A percentile compares a stretch with the other conserved stretches of the same genome.
Conservation (phyloP, 2,888 invertebrate genomes). For the Pandemis heparana region DNA sequence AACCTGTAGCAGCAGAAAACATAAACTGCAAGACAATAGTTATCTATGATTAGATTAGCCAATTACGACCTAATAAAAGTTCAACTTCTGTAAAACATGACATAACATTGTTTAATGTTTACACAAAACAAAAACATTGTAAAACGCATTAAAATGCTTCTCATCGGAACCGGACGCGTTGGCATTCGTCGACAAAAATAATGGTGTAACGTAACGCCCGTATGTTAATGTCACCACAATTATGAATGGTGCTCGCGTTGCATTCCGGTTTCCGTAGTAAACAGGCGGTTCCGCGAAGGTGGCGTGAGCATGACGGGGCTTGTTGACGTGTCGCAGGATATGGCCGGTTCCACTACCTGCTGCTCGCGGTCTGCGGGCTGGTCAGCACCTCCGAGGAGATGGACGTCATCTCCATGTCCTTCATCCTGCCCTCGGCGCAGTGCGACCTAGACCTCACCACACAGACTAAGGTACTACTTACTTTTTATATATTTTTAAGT, state of each 20-base stretch:
- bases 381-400: conserved; percentile 98
- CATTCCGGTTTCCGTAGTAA: conserved; percentile 54
- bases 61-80: conserved; percentile 27
- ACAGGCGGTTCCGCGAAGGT: conserved; percentile 32
- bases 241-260: conserved; percentile 73
- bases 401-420: conserved; percentile 98
- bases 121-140: conserved; percentile 47
- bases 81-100: conserved; percentile 14
- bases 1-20: neutral
- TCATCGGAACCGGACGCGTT: conserved; percentile 47
- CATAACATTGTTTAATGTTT: conserved; percentile 45
- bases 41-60: conserved; percentile 20
- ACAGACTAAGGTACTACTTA: conserved; percentile 90
- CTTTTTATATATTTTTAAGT: too few relatives aligned
- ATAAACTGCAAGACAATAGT: neutral
- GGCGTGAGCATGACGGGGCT: conserved; percentile 12
- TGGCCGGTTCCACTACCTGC: conserved; percentile 95
- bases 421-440: conserved; percentile 96
- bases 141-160: conserved; percentile 43
- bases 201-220: conserved; percentile 55
- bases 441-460: conserved; percentile 96
- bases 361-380: conserved; percentile 96
- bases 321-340: conserved; percentile 84
- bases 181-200: conserved; percentile 44
- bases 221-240: conserved; percentile 48